Percentiles rank a stretch among this genome's conserved stretches.
Conservation (phyloP, 2,797 vertebrate genomes). For the Myioborus miniatus region DNA sequence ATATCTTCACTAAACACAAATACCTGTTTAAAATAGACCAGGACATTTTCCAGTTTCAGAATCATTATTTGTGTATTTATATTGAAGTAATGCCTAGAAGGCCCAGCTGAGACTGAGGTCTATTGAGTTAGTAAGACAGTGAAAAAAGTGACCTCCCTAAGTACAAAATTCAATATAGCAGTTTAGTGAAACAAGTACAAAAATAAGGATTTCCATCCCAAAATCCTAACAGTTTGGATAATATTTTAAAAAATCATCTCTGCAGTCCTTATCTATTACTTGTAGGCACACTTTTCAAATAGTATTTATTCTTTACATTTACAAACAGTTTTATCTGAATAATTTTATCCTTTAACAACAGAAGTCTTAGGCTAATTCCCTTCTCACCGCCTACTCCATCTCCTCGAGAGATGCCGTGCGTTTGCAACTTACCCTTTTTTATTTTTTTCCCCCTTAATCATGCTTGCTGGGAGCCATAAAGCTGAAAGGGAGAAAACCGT, state of each 20-base stretch:
- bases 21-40: neutral
- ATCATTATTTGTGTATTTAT: constrained; percentile 27
- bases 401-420: neutral
- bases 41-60: constrained; percentile 17
- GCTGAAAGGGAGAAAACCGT: constrained; percentile 28
- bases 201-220: neutral
- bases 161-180: neutral
- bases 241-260: neutral
- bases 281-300: neutral
- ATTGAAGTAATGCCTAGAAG: constrained; percentile 34
- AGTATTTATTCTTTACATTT: constrained; percentile 24
- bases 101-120: neutral
- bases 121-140: constrained; percentile 22
- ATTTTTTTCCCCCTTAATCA: neutral
- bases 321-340: constrained; percentile 21
- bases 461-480: constrained; percentile 36
- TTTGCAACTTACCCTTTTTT: constrained; percentile 3
- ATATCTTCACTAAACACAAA: constrained; percentile 19
- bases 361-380: constrained; percentile 42
- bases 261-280: neutral
- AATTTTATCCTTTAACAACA: constrained; percentile 36
- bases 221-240: neutral
- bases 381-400: constrained; percentile 35
- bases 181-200: neutral
- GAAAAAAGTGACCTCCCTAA: neutral